These are phyloP conservation scores for Procambarus virginalis DNA, from an alignment of 1,140 invertebrate species.

Conservation along the genomic window DNA sequence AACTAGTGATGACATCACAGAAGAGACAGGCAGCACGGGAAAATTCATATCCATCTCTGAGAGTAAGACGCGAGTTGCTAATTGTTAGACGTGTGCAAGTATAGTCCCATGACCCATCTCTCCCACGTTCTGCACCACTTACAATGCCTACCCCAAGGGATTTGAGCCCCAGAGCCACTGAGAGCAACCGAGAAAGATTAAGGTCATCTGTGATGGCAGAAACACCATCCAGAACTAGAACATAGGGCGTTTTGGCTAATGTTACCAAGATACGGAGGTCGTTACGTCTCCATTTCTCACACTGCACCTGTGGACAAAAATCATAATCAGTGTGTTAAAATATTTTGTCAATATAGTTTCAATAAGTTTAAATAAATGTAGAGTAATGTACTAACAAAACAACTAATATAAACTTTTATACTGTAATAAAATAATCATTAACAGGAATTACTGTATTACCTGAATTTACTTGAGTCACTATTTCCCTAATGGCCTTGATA, in stretches of 20 bases:
- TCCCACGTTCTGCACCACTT: conserved; percentile 62
- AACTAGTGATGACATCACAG: conserved; percentile 64
- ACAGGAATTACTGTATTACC: too few relatives aligned
- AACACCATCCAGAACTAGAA: conserved; percentile 53
- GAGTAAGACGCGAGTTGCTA: conserved; percentile 43
- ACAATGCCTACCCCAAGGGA: conserved; percentile 55
- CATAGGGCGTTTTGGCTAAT: conserved; percentile 50
- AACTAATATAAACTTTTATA: too few relatives aligned
- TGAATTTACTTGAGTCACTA: too few relatives aligned
- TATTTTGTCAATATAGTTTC: not conserved
- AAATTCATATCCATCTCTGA: conserved; percentile 62
- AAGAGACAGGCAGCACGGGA: conserved; percentile 64
- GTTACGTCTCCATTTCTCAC: conserved; percentile 51
- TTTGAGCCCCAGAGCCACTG: conserved; percentile 28
- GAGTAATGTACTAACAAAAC: too few relatives aligned
- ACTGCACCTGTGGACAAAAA: conserved; percentile 41
- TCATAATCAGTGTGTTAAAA: not conserved
- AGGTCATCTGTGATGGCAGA: conserved; percentile 62
- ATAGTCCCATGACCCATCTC: conserved; percentile 66
- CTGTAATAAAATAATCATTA: too few relatives aligned
- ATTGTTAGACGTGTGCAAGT: conserved; percentile 53
- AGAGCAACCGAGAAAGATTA: conserved; percentile 46
- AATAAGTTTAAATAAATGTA: too few relatives aligned
- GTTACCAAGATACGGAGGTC: conserved; percentile 31
- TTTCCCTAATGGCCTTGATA: too few relatives aligned